phyloP scores from a whole-genome alignment of 2,797 vertebrate genomes.

The Saxicola maurus region DNA sequence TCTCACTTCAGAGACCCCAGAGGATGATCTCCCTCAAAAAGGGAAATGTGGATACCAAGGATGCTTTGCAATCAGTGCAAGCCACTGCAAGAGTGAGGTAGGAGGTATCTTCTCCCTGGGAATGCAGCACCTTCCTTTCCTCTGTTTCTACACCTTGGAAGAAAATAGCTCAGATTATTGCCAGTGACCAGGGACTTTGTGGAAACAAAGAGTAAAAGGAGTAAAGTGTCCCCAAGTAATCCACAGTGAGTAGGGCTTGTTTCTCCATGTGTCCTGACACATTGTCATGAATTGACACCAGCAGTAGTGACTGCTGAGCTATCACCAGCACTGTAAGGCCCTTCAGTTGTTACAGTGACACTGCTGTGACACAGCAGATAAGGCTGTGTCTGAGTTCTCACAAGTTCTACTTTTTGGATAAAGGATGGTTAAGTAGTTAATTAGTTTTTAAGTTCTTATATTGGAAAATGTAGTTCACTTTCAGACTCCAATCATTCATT shows the following conservation, averaged over 20 bases:
- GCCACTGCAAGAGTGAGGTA: not conserved
- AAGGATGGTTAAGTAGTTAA: not conserved
- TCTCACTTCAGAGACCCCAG: not conserved
- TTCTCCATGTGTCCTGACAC: not conserved
- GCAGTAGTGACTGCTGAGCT: not conserved
- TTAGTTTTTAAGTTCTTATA: constrained; percentile 40
- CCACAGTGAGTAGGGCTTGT: not conserved
- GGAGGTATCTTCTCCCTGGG: not conserved
- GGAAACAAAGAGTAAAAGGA: not conserved
- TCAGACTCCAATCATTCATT: not conserved
- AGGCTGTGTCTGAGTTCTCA: not conserved
- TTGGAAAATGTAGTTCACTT: constrained; percentile 23
- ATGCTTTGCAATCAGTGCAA: not conserved
- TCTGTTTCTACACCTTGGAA: not conserved
- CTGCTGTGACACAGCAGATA: not conserved
- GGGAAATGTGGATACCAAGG: not conserved
- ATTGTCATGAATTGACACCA: not conserved
- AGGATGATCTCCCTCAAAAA: not conserved
- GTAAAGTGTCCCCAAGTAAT: not conserved
- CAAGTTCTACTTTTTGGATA: not conserved
- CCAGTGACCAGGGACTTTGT: not conserved
- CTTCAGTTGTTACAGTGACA: not conserved
- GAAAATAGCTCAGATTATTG: not conserved
- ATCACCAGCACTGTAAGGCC: not conserved
- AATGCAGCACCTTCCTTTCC: not conserved